Evolutionary conservation across 1,140 invertebrate genomes (phyloP).

Genomic region (Drosophila quadrilineata): DNA sequence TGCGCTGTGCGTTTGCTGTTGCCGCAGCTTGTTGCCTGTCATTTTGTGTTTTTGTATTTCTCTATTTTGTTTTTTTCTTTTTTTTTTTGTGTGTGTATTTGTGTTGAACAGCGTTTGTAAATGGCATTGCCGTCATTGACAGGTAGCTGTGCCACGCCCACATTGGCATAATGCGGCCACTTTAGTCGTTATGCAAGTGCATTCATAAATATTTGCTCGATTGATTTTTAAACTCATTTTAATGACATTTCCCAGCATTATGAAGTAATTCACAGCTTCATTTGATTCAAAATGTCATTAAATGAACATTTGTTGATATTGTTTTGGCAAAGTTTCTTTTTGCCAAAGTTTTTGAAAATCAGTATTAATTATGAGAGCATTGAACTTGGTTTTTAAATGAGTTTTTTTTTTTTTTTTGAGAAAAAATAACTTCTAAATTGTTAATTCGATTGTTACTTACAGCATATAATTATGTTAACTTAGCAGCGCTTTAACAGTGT

Average conservation of each 20-base stretch:
- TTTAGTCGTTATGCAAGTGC: slow-evolving; percentile 38
- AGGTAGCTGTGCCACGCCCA: slow-evolving; percentile 3
- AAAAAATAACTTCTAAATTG: too few relatives aligned
- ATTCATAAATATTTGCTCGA: slow-evolving; percentile 40
- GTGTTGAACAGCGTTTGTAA: slow-evolving; percentile 60
- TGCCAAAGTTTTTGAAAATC: too few relatives aligned
- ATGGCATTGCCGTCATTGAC: slow-evolving; percentile 60
- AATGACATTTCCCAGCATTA: slow-evolving; percentile 24
- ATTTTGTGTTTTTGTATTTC: slow-evolving; percentile 52
- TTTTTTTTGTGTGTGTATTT: slow-evolving; percentile 62
- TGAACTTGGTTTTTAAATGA: too few relatives aligned
- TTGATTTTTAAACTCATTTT: slow-evolving; percentile 37
- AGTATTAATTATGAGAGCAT: too few relatives aligned
- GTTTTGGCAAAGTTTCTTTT: too few relatives aligned
- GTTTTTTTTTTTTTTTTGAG: too few relatives aligned
- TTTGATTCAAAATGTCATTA: slow-evolving; percentile 1
- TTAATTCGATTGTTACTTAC: too few relatives aligned
- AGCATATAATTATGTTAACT: neutral
- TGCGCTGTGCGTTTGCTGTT: slow-evolving; percentile 48
- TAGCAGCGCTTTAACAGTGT: neutral
- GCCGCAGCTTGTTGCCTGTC: slow-evolving; percentile 58
- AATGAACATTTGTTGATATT: neutral
- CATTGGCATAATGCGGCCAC: slow-evolving; percentile 15
- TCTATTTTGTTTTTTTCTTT: too few relatives aligned
- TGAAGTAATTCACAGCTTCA: slow-evolving; percentile 2